Conservation (phyloP, 2,888 invertebrate species). For the Phasia obesa region DNA sequence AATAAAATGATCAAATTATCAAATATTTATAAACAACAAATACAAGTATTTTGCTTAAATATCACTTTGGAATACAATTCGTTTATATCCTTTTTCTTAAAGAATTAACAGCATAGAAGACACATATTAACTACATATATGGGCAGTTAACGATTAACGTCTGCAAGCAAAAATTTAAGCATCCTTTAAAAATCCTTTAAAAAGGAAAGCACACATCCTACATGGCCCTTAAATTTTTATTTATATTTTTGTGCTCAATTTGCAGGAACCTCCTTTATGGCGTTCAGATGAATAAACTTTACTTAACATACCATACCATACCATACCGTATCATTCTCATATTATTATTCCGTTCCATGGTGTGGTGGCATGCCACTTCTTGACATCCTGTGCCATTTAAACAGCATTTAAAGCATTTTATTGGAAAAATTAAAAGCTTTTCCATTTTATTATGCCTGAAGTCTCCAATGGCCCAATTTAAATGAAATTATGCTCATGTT, state of each 20-base stretch:
- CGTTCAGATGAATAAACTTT: not conserved
- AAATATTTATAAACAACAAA: too few species aligned
- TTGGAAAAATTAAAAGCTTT: conserved; percentile 69
- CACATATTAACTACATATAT: too few species aligned
- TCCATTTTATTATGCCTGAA: conserved; percentile 61
- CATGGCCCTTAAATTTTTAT: not conserved
- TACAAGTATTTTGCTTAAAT: too few species aligned
- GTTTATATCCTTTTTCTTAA: too few species aligned
- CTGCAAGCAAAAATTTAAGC: not conserved
- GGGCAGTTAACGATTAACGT: too few species aligned
- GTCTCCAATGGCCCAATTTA: conserved; percentile 66
- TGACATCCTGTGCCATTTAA: conserved; percentile 43
- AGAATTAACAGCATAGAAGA: too few species aligned
- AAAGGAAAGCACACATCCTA: not conserved
- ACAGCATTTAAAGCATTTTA: conserved; percentile 61
- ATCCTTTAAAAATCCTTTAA: not conserved
- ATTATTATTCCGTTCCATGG: conserved; percentile 5
- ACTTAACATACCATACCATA: conserved; percentile 11
- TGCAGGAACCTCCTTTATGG: conserved; percentile 29
- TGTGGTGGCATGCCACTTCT: conserved; percentile 19
- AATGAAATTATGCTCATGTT: conserved; percentile 65
- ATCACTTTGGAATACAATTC: too few species aligned
- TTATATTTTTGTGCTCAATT: not conserved
- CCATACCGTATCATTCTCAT: conserved; percentile 12
- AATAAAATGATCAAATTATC: too few species aligned